Evolutionary conservation across 2,888 invertebrate genomes (phyloP).

Genomic region (Eilema depressum): DNA sequence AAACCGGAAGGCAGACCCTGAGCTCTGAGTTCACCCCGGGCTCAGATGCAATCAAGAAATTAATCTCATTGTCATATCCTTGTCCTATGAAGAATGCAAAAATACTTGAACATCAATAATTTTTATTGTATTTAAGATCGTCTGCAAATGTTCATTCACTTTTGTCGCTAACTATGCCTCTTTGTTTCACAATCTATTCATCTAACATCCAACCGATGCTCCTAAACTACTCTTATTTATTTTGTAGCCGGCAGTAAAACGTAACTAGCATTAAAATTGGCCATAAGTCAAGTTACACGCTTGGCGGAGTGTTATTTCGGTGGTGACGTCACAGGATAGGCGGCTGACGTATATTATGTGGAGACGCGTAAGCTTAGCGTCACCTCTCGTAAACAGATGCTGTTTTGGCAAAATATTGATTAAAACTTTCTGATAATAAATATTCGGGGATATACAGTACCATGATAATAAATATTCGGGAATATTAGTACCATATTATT

Average conservation of each 20-base stretch:
- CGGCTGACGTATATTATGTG: conserved; percentile 29
- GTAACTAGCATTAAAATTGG: conserved; percentile 40
- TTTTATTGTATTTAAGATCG: no score
- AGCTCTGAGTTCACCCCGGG: no score
- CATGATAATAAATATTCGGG: background rate
- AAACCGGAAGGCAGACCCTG: no score
- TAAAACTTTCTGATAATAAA: background rate
- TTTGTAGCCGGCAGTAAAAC: conserved; percentile 8
- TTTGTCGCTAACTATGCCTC: background rate
- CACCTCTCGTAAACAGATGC: conserved; percentile 31
- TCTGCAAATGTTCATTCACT: no score
- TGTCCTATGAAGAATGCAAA: no score
- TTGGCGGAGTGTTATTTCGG: conserved; percentile 28
- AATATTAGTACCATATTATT: no score
- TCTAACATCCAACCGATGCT: background rate
- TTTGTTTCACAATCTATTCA: background rate
- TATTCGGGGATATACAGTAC: background rate
- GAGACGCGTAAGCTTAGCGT: conserved; percentile 12
- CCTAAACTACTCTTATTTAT: background rate
- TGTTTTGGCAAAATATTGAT: conserved; percentile 27
- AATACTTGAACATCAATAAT: no score
- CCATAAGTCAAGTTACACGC: conserved; percentile 35
- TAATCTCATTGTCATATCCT: no score
- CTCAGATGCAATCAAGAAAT: no score
- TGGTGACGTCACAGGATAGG: conserved; percentile 18